Evolutionary conservation across 2,888 invertebrate species (phyloP), one percentile per base, ranked within the genome.

Genomic region (Oligia latruncula): DNA sequence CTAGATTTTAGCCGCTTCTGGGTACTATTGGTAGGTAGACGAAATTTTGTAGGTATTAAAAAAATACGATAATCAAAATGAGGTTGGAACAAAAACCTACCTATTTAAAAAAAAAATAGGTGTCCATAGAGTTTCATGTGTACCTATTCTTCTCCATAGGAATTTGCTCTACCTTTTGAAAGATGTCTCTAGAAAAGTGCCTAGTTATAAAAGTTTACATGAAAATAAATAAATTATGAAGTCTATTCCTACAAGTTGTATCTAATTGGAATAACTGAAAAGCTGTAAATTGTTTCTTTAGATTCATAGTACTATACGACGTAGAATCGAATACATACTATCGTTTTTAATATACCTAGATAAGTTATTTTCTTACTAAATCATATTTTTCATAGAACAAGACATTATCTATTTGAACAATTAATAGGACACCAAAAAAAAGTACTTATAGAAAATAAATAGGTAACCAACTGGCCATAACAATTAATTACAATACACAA

Each of bases 1-100:
- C 66, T 49, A 40, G 40, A 65, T 67, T 74, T 46, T 82, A 71
- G 71, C 0, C 66, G 15, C 20, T 20, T n/a, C 13, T 6, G 13
- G 11, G 1, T 64, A 13, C 17, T 20, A 35, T 9, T 6, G 13
- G 3, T n/a, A 20, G 46, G 29, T 29, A 66, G 23, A 29, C 20
- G 40, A 55, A 13, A 29, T 67, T 0, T 71, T 35, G 17, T 40
- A 23, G 5, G 17, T 40, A 23, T 9, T 43, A 58, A 49, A 68
- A 70, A 68, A 0, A n/a, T 64, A 29, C 13, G n/a, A 11, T 3
- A 15, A 20, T 20, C 8, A 35, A 55, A n/a, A 35, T 46, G 20
- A 64, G 29, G 29, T 43, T 23, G 49, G 1, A 20, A 20, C 13
- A 29, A 6, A 29, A 13, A 29, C 0, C 9, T 49, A 1, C 6